Base-by-base conservation (phyloP, 1,140 invertebrate species). In the Ceratosolen solmsi region DNA sequence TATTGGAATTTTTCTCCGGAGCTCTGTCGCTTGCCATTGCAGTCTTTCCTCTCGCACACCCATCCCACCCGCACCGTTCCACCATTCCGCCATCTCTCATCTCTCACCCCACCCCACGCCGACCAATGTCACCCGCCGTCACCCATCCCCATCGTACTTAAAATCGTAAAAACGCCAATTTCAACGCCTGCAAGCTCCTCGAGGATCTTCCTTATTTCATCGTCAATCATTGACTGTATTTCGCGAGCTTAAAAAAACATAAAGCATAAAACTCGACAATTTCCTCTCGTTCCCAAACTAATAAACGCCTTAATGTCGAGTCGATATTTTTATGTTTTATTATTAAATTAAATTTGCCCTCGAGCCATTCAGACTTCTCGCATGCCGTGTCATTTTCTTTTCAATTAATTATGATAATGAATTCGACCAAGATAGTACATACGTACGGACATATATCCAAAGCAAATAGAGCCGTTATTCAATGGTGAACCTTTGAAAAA, bases 91-190 rank as follows among this genome's bases (percentile, higher is more conserved):
- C 22, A n/a, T 49, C 33, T 22, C 38, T 56, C n/a, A n/a, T n/a
- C n/a, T 4, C 46, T 1, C 58, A 13, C 11, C 51, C 51, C 4
- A 27, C 72, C 7, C 30, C 68, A 17, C 49, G 3, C 38, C 27
- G 36, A n/a, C n/a, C n/a, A n/a, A n/a, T n/a, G n/a, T 56, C 63
- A n/a, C 33, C 15, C 13, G 27, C 27, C 30, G 30, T 8, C 33
- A 1, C 9, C 11, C 33, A 22, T 46, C 38, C 11, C 36, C 22
- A 7, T 4, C 9, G n/a, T 65, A 17, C 22, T 38, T 15, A 27
- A n/a, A 56, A 71, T 70, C 80, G 60, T 76, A 76, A 82, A 68
- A 70, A 71, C 68, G 80, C 65, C 73, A 71, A n/a, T 49, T n/a
- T 58, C 65, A 72, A 49, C 58, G 25, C 74, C 22, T 46, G 17